Conservation (phyloP, 2,113 vertebrate genomes). For the Myocastor coypus region DNA sequence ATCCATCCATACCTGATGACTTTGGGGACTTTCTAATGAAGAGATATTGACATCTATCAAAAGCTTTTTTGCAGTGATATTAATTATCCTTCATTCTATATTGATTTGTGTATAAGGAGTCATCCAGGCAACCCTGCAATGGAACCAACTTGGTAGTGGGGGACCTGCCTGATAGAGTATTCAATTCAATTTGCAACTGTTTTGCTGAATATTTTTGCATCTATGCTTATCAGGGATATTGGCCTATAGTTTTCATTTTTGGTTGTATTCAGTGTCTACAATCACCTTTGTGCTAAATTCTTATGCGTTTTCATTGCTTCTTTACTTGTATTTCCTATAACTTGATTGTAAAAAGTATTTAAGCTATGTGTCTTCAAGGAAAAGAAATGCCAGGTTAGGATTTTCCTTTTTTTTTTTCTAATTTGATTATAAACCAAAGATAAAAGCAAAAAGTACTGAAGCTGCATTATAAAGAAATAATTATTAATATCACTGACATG, state of each 20-base stretch:
- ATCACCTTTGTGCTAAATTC: background rate
- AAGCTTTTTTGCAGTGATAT: background rate
- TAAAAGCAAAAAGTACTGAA: background rate
- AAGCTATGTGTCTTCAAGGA: background rate
- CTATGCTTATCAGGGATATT: background rate
- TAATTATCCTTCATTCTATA: background rate
- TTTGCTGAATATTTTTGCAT: background rate
- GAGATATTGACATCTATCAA: background rate
- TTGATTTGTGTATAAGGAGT: background rate
- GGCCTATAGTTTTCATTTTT: background rate
- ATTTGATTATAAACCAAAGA: background rate
- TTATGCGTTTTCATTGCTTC: background rate
- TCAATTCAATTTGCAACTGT: background rate
- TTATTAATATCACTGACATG: background rate
- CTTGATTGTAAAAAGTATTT: background rate
- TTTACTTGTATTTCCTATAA: conserved; percentile 24
- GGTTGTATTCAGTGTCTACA: background rate
- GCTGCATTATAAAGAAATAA: background rate
- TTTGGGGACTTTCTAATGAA: background rate
- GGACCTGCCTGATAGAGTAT: too few relatives aligned
- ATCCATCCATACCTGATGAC: background rate
- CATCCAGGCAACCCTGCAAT: background rate
- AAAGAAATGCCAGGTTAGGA: background rate
- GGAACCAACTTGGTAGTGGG: too few relatives aligned
- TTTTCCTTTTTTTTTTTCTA: background rate